phyloP scores from a whole-genome alignment of 2,797 vertebrate species.

The Nasua narica region DNA sequence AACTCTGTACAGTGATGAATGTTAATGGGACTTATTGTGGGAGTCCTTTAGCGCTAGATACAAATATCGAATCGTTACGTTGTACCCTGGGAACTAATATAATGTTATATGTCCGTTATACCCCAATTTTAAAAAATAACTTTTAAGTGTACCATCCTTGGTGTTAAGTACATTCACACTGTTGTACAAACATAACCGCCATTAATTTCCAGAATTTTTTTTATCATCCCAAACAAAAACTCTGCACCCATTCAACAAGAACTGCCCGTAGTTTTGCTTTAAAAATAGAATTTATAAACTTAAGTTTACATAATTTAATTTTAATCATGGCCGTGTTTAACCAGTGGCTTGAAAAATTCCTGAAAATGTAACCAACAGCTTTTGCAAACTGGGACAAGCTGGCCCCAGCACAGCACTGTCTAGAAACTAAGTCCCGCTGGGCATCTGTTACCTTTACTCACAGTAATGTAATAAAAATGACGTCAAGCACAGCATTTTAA shows the following conservation, averaged over 20 bases:
- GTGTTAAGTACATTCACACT: neutral
- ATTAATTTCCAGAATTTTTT: neutral
- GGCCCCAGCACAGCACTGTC: no score
- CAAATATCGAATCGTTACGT: neutral
- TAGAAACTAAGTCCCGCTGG: accelerated
- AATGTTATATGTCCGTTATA: neutral
- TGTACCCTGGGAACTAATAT: neutral
- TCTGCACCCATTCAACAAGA: neutral
- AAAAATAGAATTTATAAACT: neutral
- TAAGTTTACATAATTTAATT: neutral
- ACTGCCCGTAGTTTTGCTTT: neutral
- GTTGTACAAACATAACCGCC: neutral
- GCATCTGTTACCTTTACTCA: neutral
- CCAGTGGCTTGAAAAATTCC: neutral
- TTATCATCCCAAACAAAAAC: neutral
- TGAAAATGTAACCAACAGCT: neutral
- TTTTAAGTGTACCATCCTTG: neutral
- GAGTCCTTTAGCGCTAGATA: neutral
- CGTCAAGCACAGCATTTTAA: neutral
- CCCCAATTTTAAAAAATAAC: neutral
- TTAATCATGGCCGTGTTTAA: neutral
- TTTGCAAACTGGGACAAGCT: neutral
- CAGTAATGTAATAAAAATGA: neutral
- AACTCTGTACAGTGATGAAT: neutral
- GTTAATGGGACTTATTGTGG: neutral